Evolutionary conservation across 1,140 invertebrate genomes (phyloP), one percentile per base, ranked within the genome.

Genomic region (Belonocnema kinseyi): DNA sequence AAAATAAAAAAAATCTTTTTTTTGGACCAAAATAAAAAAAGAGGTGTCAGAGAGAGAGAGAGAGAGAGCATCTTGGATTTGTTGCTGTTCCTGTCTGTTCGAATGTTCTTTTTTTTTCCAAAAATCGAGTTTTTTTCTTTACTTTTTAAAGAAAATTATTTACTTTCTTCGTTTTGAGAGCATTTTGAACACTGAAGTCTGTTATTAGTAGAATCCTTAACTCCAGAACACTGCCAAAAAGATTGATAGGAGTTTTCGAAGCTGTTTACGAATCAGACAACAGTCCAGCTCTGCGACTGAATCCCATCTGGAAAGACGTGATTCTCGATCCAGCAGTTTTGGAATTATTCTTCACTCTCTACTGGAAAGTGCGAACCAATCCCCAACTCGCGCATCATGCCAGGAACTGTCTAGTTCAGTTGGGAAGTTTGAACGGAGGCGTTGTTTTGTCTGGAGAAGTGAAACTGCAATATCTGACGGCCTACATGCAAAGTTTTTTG

Each of bases 321-420:
- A 94, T 98, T 74, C 91, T 97, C 58, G 94, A 96, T 86, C 93
- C 95, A 33, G 92, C 93, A 76, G 90, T 97, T 12, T 87, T 97
- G 72, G 92, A 95, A 54, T 86, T 97, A 50, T 96, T 97, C 89
- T 97, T 97, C 87, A 94, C 96, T 91, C 92, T 97, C 72, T 96
- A 97, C 89, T 95, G 95, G 93, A 96, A 96, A 92, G 94, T 97
- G 12, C 92, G 96, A 54, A 93, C 93, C 46, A 94, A 95, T 85
- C 94, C 94, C 13, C 94, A 95, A 56, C 91, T 97, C 80, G 93
- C 94, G 52, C 95, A 96, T 89, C 94, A 95, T 81, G 95, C 95
- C 12, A 88, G 97, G 19, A 95, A 93, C 75, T 97, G 97, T 91
- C 91, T 98, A 26, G 94, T 96, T 13, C 97, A 98, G 87, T 91